phyloP scores from a whole-genome alignment of 2,113 vertebrate species.

The Mirounga angustirostris region DNA sequence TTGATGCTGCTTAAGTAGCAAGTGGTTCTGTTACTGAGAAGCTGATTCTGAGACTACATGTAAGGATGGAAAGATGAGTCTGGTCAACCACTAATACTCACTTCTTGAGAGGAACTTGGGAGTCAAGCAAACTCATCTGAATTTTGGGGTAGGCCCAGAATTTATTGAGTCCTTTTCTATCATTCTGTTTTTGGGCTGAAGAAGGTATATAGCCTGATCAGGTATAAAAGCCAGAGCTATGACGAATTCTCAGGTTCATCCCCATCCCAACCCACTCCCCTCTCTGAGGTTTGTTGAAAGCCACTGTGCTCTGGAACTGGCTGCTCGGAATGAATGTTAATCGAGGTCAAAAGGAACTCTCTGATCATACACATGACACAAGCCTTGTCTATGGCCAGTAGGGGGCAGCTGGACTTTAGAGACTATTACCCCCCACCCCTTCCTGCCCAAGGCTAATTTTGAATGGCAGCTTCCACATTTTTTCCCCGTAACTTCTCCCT shows the following conservation, averaged over 20 bases:
- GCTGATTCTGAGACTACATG: neutral
- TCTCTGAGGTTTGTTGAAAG: constrained; percentile 28
- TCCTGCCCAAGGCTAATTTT: constrained; percentile 4
- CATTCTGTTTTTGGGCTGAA: neutral
- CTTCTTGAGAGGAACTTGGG: neutral
- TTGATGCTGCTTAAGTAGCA: constrained; percentile 18
- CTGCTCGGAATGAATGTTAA: neutral
- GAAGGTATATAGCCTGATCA: neutral
- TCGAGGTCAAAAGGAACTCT: neutral
- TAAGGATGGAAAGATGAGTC: neutral
- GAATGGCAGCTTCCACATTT: constrained; percentile 40
- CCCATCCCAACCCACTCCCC: neutral
- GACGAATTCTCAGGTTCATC: constrained; percentile 21
- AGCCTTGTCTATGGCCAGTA: constrained; percentile 47
- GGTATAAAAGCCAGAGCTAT: neutral
- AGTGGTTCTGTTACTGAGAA: constrained; percentile 6
- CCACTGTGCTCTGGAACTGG: neutral
- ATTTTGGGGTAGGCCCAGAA: neutral
- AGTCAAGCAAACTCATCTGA: neutral
- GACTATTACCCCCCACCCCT: neutral
- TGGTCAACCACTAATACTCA: neutral
- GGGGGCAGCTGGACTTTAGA: constrained; percentile 60
- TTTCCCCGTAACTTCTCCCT: constrained; percentile 8
- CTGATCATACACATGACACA: neutral
- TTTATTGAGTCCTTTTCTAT: constrained; percentile 40